These are phyloP conservation scores for Hirtodrosophila cameraria DNA, from an alignment of 2,888 invertebrate genomes.

Conservation along the genomic window DNA sequence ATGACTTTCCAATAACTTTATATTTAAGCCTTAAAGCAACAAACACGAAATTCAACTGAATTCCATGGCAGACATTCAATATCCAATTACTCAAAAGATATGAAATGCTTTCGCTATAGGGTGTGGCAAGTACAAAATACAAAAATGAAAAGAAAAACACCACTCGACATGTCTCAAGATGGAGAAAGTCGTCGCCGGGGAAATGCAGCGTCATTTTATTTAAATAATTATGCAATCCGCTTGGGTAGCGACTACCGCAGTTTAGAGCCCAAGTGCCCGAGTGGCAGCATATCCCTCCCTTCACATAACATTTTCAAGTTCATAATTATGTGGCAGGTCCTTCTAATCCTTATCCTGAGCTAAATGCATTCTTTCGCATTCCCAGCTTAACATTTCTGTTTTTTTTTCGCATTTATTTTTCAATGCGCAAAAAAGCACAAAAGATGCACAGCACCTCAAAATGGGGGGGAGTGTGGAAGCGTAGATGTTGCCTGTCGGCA, in stretches of 20 bases:
- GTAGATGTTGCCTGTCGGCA: constrained; percentile 58
- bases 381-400: constrained; percentile 5
- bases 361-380: constrained; percentile 57
- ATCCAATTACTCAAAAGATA: too few relatives aligned
- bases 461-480: not conserved
- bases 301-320: constrained; percentile 69
- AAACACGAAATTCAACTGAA: not conserved
- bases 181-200: constrained; percentile 56
- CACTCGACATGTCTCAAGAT: constrained; percentile 75
- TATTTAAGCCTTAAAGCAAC: constrained; percentile 30
- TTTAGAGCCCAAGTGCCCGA: constrained; percentile 37
- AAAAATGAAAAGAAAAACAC: constrained; percentile 11
- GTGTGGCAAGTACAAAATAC: constrained; percentile 2
- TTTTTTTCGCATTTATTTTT: constrained; percentile 70
- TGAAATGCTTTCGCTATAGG: not conserved
- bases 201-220: constrained; percentile 56
- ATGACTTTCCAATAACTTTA: constrained; percentile 33
- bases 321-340: constrained; percentile 70
- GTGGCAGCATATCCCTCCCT: too few relatives aligned
- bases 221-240: constrained; percentile 71
- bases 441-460: constrained; percentile 39
- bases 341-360: constrained; percentile 6
- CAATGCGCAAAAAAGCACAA: constrained; percentile 64
- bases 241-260: constrained; percentile 26
- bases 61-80: too few relatives aligned